phyloP scores from a whole-genome alignment of 2,113 vertebrate genomes.

The Sander vitreus region DNA sequence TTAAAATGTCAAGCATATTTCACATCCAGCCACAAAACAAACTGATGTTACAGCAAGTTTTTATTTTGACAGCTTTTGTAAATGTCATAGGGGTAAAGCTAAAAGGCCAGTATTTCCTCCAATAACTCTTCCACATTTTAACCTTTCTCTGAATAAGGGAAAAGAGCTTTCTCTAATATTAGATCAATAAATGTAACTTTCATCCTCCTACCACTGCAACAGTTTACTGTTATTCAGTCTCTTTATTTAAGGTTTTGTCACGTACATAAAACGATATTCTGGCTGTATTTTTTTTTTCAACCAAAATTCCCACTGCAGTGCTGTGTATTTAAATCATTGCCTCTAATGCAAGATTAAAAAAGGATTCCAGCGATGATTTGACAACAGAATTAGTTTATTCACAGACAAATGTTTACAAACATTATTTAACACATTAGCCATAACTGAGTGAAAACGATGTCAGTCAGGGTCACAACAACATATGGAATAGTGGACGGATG shows the following conservation, averaged over 20 bases:
- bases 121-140: no score
- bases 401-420: conserved; percentile 39
- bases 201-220: no score
- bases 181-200: no score
- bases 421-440: conserved; percentile 32
- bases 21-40: no score
- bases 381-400: conserved; percentile 68
- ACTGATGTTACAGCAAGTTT: no score
- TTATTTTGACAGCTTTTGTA: no score
- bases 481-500: conserved; percentile 19
- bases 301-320: neutral
- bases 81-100: no score
- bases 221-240: no score
- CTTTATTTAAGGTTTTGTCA: neutral
- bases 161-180: no score
- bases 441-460: conserved; percentile 14
- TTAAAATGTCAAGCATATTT: no score
- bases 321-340: neutral
- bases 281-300: conserved; percentile 1
- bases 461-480: conserved; percentile 48
- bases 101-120: no score
- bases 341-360: neutral
- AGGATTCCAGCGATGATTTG: conserved; percentile 12
- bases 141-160: no score
- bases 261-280: neutral